These are phyloP conservation scores for Coleophora flavipennella DNA, from an alignment of 2,888 invertebrate species.

Conservation along the genomic window DNA sequence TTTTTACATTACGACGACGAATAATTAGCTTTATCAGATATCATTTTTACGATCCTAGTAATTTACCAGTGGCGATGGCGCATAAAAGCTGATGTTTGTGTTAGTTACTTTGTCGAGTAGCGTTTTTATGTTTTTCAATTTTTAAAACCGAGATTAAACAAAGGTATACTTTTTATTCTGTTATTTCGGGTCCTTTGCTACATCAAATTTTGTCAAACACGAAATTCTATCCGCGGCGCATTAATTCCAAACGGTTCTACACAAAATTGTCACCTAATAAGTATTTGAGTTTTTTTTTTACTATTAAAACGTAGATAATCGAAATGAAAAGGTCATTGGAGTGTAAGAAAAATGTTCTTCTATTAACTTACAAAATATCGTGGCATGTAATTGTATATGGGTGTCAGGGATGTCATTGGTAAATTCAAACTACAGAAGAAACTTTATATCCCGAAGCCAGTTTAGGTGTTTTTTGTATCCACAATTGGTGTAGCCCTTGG, in stretches of 20 bases:
- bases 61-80: slow-evolving; percentile 41
- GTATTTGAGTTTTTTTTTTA: slow-evolving; percentile 41
- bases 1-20: slow-evolving; percentile 51
- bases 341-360: slow-evolving; percentile 51
- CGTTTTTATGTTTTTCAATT: slow-evolving; percentile 20
- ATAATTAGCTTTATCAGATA: slow-evolving; percentile 62
- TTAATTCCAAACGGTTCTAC: slow-evolving; percentile 26
- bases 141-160: slow-evolving; percentile 7
- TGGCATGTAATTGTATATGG: slow-evolving; percentile 56
- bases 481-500: no score
- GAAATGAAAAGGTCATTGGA: slow-evolving; percentile 26
- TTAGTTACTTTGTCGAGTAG: slow-evolving; percentile 23
- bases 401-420: slow-evolving; percentile 57
- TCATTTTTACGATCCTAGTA: slow-evolving; percentile 49
- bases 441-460: slow-evolving; percentile 40
- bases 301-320: slow-evolving; percentile 29
- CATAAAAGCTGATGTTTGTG: slow-evolving; percentile 43
- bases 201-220: slow-evolving; percentile 10
- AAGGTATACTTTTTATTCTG: no score
- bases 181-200: no score
- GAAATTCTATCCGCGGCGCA: slow-evolving; percentile 28
- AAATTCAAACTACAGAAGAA: slow-evolving; percentile 46
- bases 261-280: slow-evolving; percentile 53
- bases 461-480: slow-evolving; percentile 31
- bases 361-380: slow-evolving; percentile 55